Base-by-base conservation (phyloP, 2,113 vertebrate species). In the Cichladusa arquata region DNA sequence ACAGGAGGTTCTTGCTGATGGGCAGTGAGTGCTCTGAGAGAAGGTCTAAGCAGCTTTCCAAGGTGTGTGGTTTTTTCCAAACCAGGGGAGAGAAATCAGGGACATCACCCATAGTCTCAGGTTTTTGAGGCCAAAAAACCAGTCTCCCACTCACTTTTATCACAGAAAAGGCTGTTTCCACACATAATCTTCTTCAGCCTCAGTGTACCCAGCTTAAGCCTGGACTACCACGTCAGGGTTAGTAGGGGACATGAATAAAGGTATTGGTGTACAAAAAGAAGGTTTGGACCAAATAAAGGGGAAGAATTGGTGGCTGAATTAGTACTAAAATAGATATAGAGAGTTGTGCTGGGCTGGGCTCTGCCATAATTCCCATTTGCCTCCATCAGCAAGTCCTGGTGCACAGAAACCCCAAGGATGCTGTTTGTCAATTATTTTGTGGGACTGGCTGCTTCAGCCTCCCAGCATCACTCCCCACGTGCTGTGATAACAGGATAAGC, bases 71-170 rank as follows among this genome's bases (percentile, higher is more conserved):
- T 14, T 1, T 4, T 48, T 51, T 74, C 38, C 44, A 60, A 44
- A 47, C 20, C 0, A 2, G 33, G 9, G 34, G 11, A 54, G 8
- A 54, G 12, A 11, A 15, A 15, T 7, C 47, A 38, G 3, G 1
- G 2, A 16, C 57, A 33, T 60, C 44, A 45, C 38, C 47, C 33
- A 0, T 0, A 4, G 60, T 31, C 51, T 84, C 17, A 15, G 29
- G 19, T 19, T 15, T 71, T 24, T 24, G 5, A 42, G 31, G 38
- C 34, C 70, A 56, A 38, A 9, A n/a, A 24, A 23, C 12, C 29
- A 65, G 1, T 44, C 8, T 71, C 44, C 16, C 22, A 5, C 11
- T 19, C 5, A 11, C 11, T 64, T 60, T 33, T 20, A 5, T 3
- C 31, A 47, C 9, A 80, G 23, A 47, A 60, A 24, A 14, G 12